Percentiles rank a stretch among this genome's conserved stretches.
Evolutionary conservation across 2,888 invertebrate species (phyloP).

Genomic region (Ectobius pallidus): DNA sequence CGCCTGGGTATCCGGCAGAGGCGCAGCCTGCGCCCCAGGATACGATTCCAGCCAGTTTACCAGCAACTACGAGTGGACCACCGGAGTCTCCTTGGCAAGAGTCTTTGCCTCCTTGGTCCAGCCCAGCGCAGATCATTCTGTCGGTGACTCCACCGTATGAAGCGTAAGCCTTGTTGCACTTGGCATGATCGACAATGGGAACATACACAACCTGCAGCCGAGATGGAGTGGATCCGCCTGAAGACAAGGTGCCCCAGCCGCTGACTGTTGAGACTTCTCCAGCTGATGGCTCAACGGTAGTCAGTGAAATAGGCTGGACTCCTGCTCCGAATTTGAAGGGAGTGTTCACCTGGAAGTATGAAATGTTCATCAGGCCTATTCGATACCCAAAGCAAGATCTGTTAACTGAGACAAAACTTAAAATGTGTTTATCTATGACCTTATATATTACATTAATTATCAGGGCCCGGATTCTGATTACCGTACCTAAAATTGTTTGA

Average conservation of each 20-base stretch:
- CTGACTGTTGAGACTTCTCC: not conserved
- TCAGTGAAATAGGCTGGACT: not conserved
- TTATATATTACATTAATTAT: too few species aligned
- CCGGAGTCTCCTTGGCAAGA: conserved; percentile 55
- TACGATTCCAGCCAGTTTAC: not conserved
- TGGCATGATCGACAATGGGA: not conserved
- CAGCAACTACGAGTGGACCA: not conserved
- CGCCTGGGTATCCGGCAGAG: not conserved
- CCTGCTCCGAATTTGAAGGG: not conserved
- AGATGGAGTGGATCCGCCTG: not conserved
- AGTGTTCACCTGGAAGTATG: not conserved
- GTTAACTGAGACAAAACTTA: too few species aligned
- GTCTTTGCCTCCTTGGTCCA: conserved; percentile 54
- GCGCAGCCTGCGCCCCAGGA: conserved; percentile 5
- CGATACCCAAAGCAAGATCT: too few species aligned
- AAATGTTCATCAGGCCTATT: too few species aligned
- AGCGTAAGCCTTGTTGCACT: not conserved
- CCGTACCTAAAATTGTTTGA: too few species aligned
- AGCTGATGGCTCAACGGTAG: not conserved
- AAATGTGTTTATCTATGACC: too few species aligned
- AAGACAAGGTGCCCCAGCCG: not conserved
- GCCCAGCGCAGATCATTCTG: conserved; percentile 62
- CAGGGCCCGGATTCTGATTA: too few species aligned
- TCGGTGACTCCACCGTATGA: conserved; percentile 45
- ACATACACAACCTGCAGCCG: not conserved